Base-by-base conservation (phyloP, 1,140 invertebrate species). In the Cepaea nemoralis region DNA sequence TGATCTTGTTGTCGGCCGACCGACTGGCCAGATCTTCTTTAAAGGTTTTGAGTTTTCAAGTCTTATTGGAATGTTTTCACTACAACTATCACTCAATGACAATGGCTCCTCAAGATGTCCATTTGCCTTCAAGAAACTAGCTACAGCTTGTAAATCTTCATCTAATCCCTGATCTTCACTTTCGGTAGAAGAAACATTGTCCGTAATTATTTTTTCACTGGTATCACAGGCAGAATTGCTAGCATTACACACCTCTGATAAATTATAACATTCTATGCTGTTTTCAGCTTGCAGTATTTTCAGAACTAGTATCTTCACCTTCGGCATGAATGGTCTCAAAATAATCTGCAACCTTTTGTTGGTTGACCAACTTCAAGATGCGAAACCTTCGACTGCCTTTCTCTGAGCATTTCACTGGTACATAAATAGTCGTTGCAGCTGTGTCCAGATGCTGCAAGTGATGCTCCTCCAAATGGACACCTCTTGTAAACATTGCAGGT, bases 301-400 rank as follows among this genome's bases (percentile, higher is more conserved):
- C 71, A 27, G 71, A 33, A 48, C 39, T 42, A 1, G 75, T 14
- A 35, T 35, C 75, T 1, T 77, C 50, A 2, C 16, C 19, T 59
- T 37, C 48, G 35, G 37, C 75, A 27, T 24, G 40, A 24, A 74
- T 22, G 3, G 71, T 74, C n/a, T 71, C 69, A 55, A 42, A 73
- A 55, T 80, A 71, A 31, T 80, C 78, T 50, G 78, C 66, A 42
- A 80, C 59, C 63, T 78, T 78, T 67, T 39, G 39, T 48, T 80
- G 78, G 39, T 80, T 80, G n/a, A 48, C 66, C 19, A 80, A 37
- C 40, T 73, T 73, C 48, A 80, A 80, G 22, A 80, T 33, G 24
- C 69, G 39, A 59, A 31, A 80, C 27, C 42, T 71, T 14, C 45
- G 39, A 50, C 27, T 24, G 5, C 69, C 48, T 37, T 71, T 67